A percentile compares a stretch with the other conserved stretches of the same genome.
These are phyloP conservation scores for Seriola aureovittata DNA, from an alignment of 2,113 vertebrate genomes.

Conservation along the genomic window DNA sequence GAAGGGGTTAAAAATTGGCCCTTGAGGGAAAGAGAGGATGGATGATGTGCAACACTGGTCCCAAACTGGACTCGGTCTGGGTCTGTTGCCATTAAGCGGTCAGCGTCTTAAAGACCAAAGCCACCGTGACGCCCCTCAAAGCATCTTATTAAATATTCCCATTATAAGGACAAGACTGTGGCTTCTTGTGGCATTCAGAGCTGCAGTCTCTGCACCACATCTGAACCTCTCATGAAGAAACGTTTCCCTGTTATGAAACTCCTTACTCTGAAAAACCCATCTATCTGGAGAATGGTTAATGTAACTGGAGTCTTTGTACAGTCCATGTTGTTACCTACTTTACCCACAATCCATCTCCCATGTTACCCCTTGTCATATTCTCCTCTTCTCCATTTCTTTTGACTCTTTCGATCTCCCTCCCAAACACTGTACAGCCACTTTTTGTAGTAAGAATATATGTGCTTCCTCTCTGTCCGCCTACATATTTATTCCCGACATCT, in stretches of 20 bases:
- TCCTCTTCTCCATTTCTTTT: constrained; percentile 14
- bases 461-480: constrained; percentile 59
- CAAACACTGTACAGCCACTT: not conserved
- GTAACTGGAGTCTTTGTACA: constrained; percentile 10
- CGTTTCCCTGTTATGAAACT: not conserved
- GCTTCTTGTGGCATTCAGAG: not conserved
- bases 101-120: not conserved
- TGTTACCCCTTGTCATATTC: not conserved
- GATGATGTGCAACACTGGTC: not conserved
- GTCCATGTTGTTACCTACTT: constrained; percentile 2
- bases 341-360: constrained; percentile 23
- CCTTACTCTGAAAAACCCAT: not conserved
- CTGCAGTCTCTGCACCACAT: not conserved
- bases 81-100: not conserved
- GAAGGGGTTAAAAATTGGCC: too few species aligned
- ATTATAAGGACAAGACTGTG: not conserved
- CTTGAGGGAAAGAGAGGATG: not conserved
- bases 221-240: not conserved
- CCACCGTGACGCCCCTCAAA: not conserved
- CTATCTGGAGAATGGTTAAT: not conserved
- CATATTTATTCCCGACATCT: constrained; percentile 59
- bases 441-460: constrained; percentile 42
- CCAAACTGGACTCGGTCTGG: not conserved
- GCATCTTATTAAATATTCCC: not conserved
- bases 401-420: constrained; percentile 25